Conservation (phyloP, 2,888 invertebrate genomes). For the Acleris holmiana region DNA sequence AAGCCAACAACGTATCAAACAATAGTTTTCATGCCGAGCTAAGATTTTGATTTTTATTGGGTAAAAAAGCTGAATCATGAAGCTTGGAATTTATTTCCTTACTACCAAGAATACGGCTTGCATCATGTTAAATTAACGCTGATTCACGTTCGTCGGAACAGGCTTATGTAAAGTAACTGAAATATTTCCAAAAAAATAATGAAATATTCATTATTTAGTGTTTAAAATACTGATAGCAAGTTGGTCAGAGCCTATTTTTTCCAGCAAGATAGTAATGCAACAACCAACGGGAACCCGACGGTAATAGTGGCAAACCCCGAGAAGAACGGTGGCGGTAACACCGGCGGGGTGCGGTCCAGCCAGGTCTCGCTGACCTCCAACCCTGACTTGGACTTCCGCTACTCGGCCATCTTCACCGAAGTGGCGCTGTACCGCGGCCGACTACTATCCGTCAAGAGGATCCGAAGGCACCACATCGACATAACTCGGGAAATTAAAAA, state of each 20-base stretch:
- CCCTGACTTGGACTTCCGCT: conserved; percentile 94
- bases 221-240: conserved; percentile 45
- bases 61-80: conserved; percentile 28
- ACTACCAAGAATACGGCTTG: conserved; percentile 1
- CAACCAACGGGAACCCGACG: conserved; percentile 92
- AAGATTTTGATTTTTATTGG: conserved; percentile 6
- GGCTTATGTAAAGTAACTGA: background rate
- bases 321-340: conserved; percentile 64
- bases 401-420: conserved; percentile 95
- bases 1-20: conserved; percentile 8
- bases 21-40: conserved; percentile 21
- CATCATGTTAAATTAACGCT: conserved; percentile 10
- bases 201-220: too few relatives aligned
- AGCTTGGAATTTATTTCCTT: conserved; percentile 26
- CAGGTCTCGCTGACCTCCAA: conserved; percentile 97
- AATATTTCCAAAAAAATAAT: background rate
- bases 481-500: conserved; percentile 96
- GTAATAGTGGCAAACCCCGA: conserved; percentile 85
- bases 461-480: conserved; percentile 93
- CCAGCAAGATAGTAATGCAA: conserved; percentile 85
- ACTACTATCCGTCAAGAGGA: conserved; percentile 93
- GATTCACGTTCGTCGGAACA: conserved; percentile 9
- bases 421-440: conserved; percentile 95
- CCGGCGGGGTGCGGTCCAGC: conserved; percentile 88
- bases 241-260: conserved; percentile 82